phyloP scores from a whole-genome alignment of 1,140 invertebrate genomes.

The Lepidurus couesii region DNA sequence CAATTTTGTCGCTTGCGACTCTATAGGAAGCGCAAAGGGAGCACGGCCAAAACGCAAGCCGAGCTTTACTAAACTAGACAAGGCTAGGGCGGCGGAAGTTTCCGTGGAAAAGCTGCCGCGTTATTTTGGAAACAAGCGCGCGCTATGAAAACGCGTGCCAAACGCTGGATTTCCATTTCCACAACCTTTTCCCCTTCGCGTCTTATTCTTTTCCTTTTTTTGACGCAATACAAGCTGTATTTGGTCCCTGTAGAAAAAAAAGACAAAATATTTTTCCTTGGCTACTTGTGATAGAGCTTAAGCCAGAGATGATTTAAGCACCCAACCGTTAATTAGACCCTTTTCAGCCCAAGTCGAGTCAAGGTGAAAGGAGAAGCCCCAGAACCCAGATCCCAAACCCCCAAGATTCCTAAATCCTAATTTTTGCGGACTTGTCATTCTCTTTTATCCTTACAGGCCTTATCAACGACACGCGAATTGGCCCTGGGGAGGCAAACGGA shows the following conservation, averaged over 20 bases:
- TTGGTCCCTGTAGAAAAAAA: too few relatives aligned
- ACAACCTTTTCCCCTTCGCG: not conserved
- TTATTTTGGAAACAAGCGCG: conserved; percentile 22
- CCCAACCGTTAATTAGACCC: too few relatives aligned
- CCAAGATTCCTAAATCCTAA: not conserved
- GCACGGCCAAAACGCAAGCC: not conserved
- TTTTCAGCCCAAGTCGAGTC: too few relatives aligned
- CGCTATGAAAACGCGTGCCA: conserved; percentile 13
- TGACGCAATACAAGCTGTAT: too few relatives aligned
- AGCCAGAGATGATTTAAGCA: too few relatives aligned
- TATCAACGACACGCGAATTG: not conserved
- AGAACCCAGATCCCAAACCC: too few relatives aligned
- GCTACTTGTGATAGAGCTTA: too few relatives aligned
- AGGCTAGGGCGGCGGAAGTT: not conserved
- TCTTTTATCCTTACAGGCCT: not conserved
- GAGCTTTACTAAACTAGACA: not conserved
- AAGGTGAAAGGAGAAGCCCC: too few relatives aligned
- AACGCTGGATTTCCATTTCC: not conserved
- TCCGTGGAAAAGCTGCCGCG: not conserved
- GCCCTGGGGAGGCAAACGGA: conserved; percentile 3
- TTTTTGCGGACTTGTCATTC: not conserved
- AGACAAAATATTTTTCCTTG: too few relatives aligned
- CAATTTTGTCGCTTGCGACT: conserved; percentile 4
- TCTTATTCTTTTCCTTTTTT: not conserved
- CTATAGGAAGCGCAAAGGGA: not conserved